Conservation (phyloP, 2,888 invertebrate genomes). For the Stegana nigrithorax region DNA sequence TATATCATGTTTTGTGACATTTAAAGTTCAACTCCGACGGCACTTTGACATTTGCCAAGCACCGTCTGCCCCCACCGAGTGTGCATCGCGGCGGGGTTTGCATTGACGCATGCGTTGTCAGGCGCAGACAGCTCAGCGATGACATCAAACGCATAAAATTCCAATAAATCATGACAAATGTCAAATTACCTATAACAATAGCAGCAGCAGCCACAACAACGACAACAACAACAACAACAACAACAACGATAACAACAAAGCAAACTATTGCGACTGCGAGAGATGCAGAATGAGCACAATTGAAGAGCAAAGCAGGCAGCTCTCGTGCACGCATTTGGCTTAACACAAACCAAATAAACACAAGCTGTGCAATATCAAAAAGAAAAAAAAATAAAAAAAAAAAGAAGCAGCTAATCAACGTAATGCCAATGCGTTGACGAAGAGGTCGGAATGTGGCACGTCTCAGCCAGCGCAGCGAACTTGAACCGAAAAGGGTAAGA, state of each 20-base stretch:
- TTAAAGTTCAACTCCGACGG: constrained; percentile 29
- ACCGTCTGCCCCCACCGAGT: neutral
- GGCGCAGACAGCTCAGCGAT: constrained; percentile 37
- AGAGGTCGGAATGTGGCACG: too few species aligned
- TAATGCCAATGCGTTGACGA: neutral
- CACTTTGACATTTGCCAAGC: constrained; percentile 26
- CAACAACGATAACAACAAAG: neutral
- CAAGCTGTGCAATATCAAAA: neutral
- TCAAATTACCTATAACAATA: constrained; percentile 32
- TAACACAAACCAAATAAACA: neutral
- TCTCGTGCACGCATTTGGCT: neutral
- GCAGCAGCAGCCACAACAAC: constrained; percentile 8
- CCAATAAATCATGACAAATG: constrained; percentile 50
- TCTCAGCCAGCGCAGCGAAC: neutral
- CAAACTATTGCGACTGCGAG: neutral
- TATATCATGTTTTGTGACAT: constrained; percentile 35
- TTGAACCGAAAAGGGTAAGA: constrained; percentile 46
- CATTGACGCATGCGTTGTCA: neutral
- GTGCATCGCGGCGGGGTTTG: neutral
- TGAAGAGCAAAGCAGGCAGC: neutral
- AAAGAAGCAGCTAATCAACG: neutral
- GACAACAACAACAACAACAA: neutral
- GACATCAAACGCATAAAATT: constrained; percentile 52
- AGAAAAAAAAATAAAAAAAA: neutral
- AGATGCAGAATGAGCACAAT: neutral